These are phyloP conservation scores for Thripadectes ignobilis DNA, from an alignment of 2,797 vertebrate species.

Conservation along the genomic window DNA sequence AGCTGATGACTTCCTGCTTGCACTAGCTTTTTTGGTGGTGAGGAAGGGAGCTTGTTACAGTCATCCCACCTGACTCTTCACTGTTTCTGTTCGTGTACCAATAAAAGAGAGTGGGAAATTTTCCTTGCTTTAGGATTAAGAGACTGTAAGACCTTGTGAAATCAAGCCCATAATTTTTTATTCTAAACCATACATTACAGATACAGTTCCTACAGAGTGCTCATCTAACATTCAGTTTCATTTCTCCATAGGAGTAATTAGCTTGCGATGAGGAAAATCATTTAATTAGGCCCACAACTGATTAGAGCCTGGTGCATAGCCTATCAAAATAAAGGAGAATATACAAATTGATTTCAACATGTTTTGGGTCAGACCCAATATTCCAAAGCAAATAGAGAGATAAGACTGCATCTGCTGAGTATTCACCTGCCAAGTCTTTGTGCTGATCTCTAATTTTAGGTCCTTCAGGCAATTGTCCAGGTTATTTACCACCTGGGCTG, in stretches of 20 bases:
- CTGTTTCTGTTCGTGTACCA: rapidly evolving
- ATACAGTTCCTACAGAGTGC: background rate
- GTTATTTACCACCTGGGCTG: constrained; percentile 56
- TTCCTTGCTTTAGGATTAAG: background rate
- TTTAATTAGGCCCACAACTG: constrained; percentile 50
- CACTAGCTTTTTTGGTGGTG: background rate
- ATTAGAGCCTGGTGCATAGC: constrained; percentile 8
- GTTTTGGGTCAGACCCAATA: constrained; percentile 37
- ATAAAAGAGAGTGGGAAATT: background rate
- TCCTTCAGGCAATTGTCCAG: constrained; percentile 30
- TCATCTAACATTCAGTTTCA: constrained; percentile 42
- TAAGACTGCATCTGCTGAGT: constrained; percentile 61
- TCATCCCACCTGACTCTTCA: background rate
- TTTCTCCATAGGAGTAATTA: constrained; percentile 43
- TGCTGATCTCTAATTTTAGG: constrained; percentile 54
- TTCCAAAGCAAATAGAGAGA: constrained; percentile 64
- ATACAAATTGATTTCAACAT: constrained; percentile 57
- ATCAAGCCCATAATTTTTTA: constrained; percentile 13
- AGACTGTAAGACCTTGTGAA: background rate
- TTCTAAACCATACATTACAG: background rate
- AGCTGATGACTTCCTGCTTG: background rate
- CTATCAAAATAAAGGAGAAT: constrained; percentile 24
- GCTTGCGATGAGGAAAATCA: constrained; percentile 43
- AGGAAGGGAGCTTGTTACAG: background rate
- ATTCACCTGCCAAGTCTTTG: constrained; percentile 53